These are phyloP conservation scores for Apodemus sylvaticus DNA, from an alignment of 2,113 vertebrate genomes.

Conservation along the genomic window DNA sequence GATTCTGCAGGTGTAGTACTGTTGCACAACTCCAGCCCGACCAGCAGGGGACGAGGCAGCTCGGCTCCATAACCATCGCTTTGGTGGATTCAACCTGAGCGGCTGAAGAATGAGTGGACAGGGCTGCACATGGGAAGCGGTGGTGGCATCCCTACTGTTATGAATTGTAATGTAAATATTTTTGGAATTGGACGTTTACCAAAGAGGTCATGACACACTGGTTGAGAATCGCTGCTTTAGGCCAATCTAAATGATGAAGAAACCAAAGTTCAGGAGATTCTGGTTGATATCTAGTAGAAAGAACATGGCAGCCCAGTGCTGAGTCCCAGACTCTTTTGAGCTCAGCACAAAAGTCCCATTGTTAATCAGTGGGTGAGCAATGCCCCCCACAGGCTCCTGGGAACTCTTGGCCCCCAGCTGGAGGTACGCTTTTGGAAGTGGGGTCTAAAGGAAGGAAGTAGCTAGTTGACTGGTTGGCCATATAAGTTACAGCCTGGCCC, in stretches of 20 bases:
- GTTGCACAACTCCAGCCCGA: conserved; percentile 99
- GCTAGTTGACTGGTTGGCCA: background rate
- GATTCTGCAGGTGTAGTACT: conserved; percentile 99
- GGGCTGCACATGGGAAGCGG: too few species aligned
- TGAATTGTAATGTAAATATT: background rate
- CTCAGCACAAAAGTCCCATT: background rate
- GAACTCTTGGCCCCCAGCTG: background rate
- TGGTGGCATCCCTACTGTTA: background rate
- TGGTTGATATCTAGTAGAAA: background rate
- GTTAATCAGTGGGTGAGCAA: too few species aligned
- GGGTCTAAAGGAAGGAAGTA: background rate
- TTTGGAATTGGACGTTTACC: background rate
- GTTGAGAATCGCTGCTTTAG: background rate
- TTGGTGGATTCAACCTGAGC: conserved; percentile 94
- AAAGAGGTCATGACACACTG: background rate
- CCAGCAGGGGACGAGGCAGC: conserved; percentile 99
- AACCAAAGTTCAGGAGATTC: background rate
- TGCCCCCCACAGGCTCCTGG: background rate
- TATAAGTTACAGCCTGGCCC: background rate
- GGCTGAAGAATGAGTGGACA: too few species aligned
- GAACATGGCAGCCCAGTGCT: background rate
- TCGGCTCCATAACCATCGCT: conserved; percentile 99
- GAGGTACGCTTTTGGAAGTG: background rate
- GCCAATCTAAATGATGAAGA: background rate
- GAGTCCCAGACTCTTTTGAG: background rate